phyloP scores from a whole-genome alignment of 2,888 invertebrate species.

The Rotaria socialis region DNA sequence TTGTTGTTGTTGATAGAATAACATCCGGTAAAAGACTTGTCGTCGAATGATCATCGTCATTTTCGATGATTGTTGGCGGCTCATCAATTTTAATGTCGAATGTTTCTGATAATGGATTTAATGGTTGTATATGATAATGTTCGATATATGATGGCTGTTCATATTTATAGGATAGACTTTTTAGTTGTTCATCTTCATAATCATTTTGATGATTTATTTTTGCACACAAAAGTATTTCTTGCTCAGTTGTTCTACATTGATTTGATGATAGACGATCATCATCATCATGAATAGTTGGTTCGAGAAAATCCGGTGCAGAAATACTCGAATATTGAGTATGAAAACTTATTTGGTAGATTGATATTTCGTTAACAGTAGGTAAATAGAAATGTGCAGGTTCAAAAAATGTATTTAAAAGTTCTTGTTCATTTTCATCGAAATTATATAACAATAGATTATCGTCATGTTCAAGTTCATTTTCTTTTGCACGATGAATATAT shows the following conservation, averaged over 20 bases:
- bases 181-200: not conserved
- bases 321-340: not conserved
- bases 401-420: constrained; percentile 1
- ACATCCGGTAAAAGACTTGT: not conserved
- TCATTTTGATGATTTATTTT: not conserved
- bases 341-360: constrained; percentile 14
- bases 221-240: not conserved
- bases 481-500: not conserved
- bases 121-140: constrained; percentile 22
- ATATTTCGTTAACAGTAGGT: not conserved
- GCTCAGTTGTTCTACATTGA: not conserved
- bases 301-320: not conserved
- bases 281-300: not conserved
- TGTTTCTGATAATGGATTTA: not conserved
- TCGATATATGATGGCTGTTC: constrained; percentile 17
- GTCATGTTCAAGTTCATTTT: not conserved
- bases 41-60: not conserved
- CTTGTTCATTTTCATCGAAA: not conserved
- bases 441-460: not conserved
- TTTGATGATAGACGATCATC: not conserved
- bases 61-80: not conserved
- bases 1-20: not conserved
- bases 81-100: not conserved
- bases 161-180: not conserved
- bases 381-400: constrained; percentile 10